A percentile compares a stretch with the other conserved stretches of the same genome.
These are phyloP conservation scores for Chromis chromis DNA, from an alignment of 2,797 vertebrate genomes.

Conservation along the genomic window DNA sequence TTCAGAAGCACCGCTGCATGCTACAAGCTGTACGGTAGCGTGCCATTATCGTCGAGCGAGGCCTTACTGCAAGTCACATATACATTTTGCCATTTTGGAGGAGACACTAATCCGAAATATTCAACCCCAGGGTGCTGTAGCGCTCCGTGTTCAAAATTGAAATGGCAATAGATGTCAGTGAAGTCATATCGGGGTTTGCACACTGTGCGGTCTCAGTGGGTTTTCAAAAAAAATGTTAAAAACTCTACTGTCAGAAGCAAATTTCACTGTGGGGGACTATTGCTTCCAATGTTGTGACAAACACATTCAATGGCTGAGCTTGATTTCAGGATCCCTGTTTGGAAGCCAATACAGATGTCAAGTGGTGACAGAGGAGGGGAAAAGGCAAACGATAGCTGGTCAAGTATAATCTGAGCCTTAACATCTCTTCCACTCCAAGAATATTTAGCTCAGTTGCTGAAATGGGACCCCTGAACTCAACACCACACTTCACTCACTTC, in stretches of 20 bases:
- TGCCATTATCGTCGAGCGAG: conserved; percentile 40
- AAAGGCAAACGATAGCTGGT: conserved; percentile 14
- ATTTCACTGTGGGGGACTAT: conserved; percentile 27
- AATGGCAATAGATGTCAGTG: conserved; percentile 43
- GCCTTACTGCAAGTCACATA: conserved; percentile 36
- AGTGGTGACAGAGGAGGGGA: conserved; percentile 23
- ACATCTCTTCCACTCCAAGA: background rate
- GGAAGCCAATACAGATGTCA: conserved; percentile 43
- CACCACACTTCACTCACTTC: background rate
- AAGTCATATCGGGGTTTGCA: conserved; percentile 37
- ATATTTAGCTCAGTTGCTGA: conserved; percentile 13
- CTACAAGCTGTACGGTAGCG: conserved; percentile 34
- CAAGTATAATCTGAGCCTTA: conserved; percentile 25
- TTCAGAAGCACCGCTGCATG: conserved; percentile 49
- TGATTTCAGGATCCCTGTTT: conserved; percentile 27
- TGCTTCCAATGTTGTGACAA: conserved; percentile 56
- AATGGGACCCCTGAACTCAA: conserved; percentile 28
- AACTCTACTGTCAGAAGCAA: conserved; percentile 30
- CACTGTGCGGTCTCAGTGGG: conserved; percentile 7
- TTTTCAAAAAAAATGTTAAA: background rate
- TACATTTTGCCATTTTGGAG: conserved; percentile 51
- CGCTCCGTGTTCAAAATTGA: conserved; percentile 30
- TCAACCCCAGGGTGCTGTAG: conserved; percentile 53
- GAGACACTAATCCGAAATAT: conserved; percentile 55
- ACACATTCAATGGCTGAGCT: conserved; percentile 48